phyloP scores from a whole-genome alignment of 2,888 invertebrate species.

The Hirudinaria manillensis region DNA sequence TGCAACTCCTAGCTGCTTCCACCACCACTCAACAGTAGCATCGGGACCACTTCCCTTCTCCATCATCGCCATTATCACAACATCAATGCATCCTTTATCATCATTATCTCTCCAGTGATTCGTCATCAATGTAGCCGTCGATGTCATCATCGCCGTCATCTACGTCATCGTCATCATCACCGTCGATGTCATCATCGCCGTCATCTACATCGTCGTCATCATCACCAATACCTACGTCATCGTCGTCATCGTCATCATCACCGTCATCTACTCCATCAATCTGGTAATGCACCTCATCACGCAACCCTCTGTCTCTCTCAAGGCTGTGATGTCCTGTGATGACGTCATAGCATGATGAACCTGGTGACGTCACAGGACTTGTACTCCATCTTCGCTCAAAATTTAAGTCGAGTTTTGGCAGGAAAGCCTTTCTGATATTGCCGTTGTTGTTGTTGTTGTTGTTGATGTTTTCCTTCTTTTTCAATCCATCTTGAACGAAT shows the following conservation, averaged over 20 bases:
- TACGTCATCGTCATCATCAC: background rate
- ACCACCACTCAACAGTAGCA: background rate
- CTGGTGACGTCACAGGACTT: too few species aligned
- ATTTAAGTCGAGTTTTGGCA: too few species aligned
- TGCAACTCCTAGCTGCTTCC: background rate
- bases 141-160: slow-evolving; percentile 6
- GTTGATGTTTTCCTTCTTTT: too few species aligned
- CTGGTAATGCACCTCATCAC: background rate
- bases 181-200: background rate
- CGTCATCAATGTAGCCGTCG: background rate
- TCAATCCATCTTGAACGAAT: too few species aligned
- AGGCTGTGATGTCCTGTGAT: too few species aligned
- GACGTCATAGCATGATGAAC: too few species aligned
- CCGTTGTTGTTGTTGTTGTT: too few species aligned
- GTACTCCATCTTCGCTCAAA: too few species aligned
- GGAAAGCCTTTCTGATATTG: too few species aligned
- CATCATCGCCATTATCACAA: slow-evolving; percentile 6
- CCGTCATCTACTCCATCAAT: background rate
- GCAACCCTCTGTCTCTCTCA: too few species aligned
- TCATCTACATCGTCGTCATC: slow-evolving; percentile 8
- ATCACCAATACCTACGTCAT: background rate
- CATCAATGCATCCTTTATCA: background rate
- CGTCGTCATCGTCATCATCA: background rate
- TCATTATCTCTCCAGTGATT: background rate
- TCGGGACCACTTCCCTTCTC: slow-evolving; percentile 2